Percentiles rank a stretch among this genome's conserved stretches.
phyloP scores from a whole-genome alignment of 2,797 vertebrate species.

The Onychomys torridus region DNA sequence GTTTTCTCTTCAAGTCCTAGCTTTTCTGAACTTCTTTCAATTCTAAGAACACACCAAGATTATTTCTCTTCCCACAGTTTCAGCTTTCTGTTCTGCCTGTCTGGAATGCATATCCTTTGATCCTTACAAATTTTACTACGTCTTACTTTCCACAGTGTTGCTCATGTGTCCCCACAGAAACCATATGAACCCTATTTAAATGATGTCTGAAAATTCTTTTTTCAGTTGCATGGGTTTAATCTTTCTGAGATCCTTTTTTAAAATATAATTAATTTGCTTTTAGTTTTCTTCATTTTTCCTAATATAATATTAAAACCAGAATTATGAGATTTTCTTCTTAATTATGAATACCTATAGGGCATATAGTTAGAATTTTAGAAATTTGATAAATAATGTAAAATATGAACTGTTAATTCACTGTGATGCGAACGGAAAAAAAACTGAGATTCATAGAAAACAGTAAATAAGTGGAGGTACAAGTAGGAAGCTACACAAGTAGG shows the following conservation, averaged over 20 bases:
- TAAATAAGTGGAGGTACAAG: not conserved
- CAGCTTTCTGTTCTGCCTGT: not conserved
- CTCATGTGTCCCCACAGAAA: not conserved
- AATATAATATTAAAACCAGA: not conserved
- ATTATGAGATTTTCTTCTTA: not conserved
- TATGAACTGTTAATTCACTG: not conserved
- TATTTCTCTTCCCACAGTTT: not conserved
- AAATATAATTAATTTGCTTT: not conserved
- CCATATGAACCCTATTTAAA: not conserved
- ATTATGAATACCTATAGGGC: not conserved
- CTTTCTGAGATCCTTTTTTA: not conserved
- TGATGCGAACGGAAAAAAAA: not conserved
- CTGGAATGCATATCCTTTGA: accelerated
- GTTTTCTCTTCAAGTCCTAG: not conserved
- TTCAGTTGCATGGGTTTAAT: not conserved
- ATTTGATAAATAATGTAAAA: not conserved
- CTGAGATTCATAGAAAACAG: not conserved
- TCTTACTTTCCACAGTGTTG: not conserved
- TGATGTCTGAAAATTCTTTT: not conserved
- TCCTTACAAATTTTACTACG: not conserved
- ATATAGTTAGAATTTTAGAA: not conserved
- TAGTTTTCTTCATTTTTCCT: not conserved
- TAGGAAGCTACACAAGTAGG: accelerated
- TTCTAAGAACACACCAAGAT: not conserved
- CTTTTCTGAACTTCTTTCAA: not conserved